These are phyloP conservation scores for Teleopsis dalmanni DNA, from an alignment of 1,140 invertebrate species.

Conservation along the genomic window DNA sequence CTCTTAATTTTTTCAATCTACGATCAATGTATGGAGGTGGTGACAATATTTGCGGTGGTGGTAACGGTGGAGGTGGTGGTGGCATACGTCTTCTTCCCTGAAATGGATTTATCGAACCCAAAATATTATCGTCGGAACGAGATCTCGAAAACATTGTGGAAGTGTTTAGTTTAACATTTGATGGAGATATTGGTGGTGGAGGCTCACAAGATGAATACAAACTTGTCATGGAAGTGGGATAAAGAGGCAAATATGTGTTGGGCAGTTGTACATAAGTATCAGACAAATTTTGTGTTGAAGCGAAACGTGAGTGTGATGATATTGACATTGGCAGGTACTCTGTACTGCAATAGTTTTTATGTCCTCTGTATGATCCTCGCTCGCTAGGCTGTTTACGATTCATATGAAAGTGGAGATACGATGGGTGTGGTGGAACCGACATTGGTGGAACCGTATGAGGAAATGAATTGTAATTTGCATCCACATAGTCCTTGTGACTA, in stretches of 20 bases:
- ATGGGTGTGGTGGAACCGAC: constrained; percentile 48
- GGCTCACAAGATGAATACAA: constrained; percentile 49
- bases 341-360: constrained; percentile 69
- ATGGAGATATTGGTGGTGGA: constrained; percentile 49
- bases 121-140: constrained; percentile 69
- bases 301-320: constrained; percentile 58
- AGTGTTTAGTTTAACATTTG: constrained; percentile 41
- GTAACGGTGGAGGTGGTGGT: constrained; percentile 66
- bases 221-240: constrained; percentile 51
- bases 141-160: constrained; percentile 54
- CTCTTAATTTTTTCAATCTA: constrained; percentile 38
- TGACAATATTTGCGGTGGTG: constrained; percentile 68
- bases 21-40: constrained; percentile 50
- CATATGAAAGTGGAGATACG: constrained; percentile 47
- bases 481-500: constrained; percentile 82
- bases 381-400: constrained; percentile 21
- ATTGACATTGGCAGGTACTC: constrained; percentile 62
- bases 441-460: constrained; percentile 54
- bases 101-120: constrained; percentile 57
- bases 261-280: constrained; percentile 60
- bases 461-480: constrained; percentile 68
- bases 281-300: constrained; percentile 68
- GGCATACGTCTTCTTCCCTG: constrained; percentile 58
- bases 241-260: constrained; percentile 49
- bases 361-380: constrained; percentile 53